A percentile compares a stretch with the other conserved stretches of the same genome.
phyloP scores from a whole-genome alignment of 2,888 invertebrate genomes.

The Papilio elwesi region DNA sequence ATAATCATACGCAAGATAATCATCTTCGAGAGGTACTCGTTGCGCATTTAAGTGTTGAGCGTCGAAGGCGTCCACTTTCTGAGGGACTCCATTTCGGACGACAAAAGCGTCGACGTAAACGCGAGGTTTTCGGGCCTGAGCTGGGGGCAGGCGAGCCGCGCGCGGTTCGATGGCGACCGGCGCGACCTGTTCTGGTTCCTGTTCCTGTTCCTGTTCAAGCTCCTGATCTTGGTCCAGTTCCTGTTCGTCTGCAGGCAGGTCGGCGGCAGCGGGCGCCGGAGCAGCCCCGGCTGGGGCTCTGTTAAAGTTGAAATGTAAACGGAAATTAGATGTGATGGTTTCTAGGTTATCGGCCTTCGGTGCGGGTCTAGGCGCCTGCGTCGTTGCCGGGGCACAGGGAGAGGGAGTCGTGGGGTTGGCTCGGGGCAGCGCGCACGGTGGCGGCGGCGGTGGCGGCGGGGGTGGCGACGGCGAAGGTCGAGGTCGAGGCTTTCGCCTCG shows the following conservation, averaged over 20 bases:
- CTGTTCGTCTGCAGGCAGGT: conserved; percentile 46
- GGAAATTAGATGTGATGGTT: conserved; percentile 71
- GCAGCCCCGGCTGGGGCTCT: conserved; percentile 61
- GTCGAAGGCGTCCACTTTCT: conserved; percentile 69
- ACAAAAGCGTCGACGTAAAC: conserved; percentile 79
- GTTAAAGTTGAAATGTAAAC: conserved; percentile 73
- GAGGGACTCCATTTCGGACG: conserved; percentile 72
- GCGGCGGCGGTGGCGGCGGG: conserved; percentile 60
- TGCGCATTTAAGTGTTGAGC: conserved; percentile 57
- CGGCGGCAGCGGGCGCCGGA: conserved; percentile 51
- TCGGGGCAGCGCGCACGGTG: conserved; percentile 67
- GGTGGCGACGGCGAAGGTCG: conserved; percentile 53
- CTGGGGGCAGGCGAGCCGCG: conserved; percentile 69
- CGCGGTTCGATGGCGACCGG: conserved; percentile 69
- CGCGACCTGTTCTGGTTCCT: conserved; percentile 50
- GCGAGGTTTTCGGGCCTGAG: conserved; percentile 64
- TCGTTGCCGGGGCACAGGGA: conserved; percentile 61
- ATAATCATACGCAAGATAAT: conserved; percentile 65
- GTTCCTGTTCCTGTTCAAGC: conserved; percentile 39
- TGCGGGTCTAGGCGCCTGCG: conserved; percentile 54
- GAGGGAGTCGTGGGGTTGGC: conserved; percentile 71
- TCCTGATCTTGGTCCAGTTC: conserved; percentile 41
- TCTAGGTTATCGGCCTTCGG: conserved; percentile 65
- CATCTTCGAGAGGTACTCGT: conserved; percentile 60
- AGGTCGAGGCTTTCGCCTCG: conserved; percentile 51